A percentile compares a stretch with the other conserved stretches of the same genome.
Evolutionary conservation across 2,113 vertebrate species (phyloP).

Genomic region (Salminus brasiliensis): DNA sequence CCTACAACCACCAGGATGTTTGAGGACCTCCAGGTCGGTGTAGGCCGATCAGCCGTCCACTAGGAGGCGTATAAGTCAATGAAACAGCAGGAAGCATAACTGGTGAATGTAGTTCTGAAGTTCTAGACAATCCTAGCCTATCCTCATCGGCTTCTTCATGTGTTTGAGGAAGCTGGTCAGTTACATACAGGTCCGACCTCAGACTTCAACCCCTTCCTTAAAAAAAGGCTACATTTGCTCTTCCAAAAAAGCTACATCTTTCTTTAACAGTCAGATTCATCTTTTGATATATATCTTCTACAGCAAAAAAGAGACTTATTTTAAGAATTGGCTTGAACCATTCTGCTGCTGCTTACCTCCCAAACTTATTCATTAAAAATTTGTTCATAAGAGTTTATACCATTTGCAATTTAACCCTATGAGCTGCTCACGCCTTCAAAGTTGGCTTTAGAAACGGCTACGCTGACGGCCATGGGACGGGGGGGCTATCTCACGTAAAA

Average conservation of each 20-base stretch:
- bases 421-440: slow-evolving; percentile 55
- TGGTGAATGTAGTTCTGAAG: slow-evolving; percentile 73
- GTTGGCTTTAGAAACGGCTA: neutral
- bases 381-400: slow-evolving; percentile 81
- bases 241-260: slow-evolving; percentile 61
- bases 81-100: slow-evolving; percentile 49
- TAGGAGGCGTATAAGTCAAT: slow-evolving; percentile 57
- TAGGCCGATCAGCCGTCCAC: slow-evolving; percentile 57
- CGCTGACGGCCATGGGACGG: slow-evolving; percentile 27
- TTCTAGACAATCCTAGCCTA: slow-evolving; percentile 45
- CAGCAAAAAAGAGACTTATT: slow-evolving; percentile 53
- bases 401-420: slow-evolving; percentile 81
- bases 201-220: slow-evolving; percentile 74
- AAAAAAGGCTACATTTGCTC: slow-evolving; percentile 34
- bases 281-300: slow-evolving; percentile 65
- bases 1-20: slow-evolving; percentile 55
- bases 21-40: slow-evolving; percentile 58
- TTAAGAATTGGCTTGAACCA: slow-evolving; percentile 75
- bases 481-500: slow-evolving; percentile 15
- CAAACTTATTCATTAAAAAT: slow-evolving; percentile 80
- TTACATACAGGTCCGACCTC: slow-evolving; percentile 84
- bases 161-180: slow-evolving; percentile 85
- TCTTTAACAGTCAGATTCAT: slow-evolving; percentile 75
- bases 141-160: slow-evolving; percentile 63
- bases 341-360: slow-evolving; percentile 90